Percentiles rank a stretch among this genome's conserved stretches.
These are phyloP conservation scores for Stratiomys singularior DNA, from an alignment of 2,888 invertebrate species.

Conservation along the genomic window DNA sequence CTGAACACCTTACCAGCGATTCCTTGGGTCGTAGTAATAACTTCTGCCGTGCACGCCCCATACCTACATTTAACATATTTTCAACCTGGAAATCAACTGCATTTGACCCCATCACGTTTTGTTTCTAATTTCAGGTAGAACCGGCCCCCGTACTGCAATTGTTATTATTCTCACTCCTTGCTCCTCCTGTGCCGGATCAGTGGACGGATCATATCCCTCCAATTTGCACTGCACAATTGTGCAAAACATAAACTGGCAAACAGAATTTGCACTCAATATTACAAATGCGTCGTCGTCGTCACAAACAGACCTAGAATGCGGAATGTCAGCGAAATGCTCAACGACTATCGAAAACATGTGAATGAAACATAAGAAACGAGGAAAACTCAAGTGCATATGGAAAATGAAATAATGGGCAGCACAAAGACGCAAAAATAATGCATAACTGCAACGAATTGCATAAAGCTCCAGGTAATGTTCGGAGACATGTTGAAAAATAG, in stretches of 20 bases:
- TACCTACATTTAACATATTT: too few relatives aligned
- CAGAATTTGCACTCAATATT: not conserved
- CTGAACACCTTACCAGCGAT: too few relatives aligned
- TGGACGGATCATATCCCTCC: not conserved
- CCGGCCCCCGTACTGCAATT: not conserved
- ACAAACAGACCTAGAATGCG: slow-evolving; percentile 24
- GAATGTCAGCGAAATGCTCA: slow-evolving; percentile 22
- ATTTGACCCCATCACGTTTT: not conserved
- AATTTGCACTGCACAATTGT: not conserved
- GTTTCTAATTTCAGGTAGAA: slow-evolving; percentile 33
- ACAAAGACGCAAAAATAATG: slow-evolving; percentile 10
- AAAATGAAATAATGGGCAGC: not conserved
- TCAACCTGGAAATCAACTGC: too few relatives aligned
- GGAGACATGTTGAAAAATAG: slow-evolving; percentile 5
- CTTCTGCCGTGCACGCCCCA: too few relatives aligned
- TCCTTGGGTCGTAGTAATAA: too few relatives aligned
- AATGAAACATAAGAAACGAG: slow-evolving; percentile 3
- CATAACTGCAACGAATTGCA: slow-evolving; percentile 20
- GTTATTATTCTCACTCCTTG: not conserved
- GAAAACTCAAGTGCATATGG: not conserved
- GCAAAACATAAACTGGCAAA: not conserved
- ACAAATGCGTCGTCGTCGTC: slow-evolving; percentile 38
- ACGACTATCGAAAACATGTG: slow-evolving; percentile 6
- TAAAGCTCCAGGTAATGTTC: slow-evolving; percentile 18
- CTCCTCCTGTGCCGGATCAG: not conserved